Evolutionary conservation across 2,797 vertebrate species (phyloP), one percentile per base, ranked within the genome.

Genomic region (Enteromius treurensis): DNA sequence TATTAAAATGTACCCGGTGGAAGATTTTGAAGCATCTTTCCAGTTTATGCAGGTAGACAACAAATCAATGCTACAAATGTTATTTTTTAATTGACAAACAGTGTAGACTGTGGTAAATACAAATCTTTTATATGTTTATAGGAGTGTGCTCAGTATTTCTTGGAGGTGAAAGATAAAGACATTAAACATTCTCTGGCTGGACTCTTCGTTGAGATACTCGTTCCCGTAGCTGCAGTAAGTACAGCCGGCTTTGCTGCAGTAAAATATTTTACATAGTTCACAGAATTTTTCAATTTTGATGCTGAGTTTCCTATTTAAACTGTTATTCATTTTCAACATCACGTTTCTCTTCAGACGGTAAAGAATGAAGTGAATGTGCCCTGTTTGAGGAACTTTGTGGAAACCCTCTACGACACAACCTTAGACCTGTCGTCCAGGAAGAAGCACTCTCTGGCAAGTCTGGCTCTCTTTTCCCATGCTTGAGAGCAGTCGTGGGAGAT

Each of bases 321-420:
- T 74, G 55, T 64, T 2, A 49, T 64, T 68, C 45, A 29, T 17
- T 9, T n/a, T 45, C 26, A 23, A 42, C 17, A 47, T 64, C 19
- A 10, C 23, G 5, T 60, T 45, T 81, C 55, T 42, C 42, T 92
- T 62, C 91, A 99, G 98, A 95, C 96, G 86, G 98, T 99, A 89
- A 99, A 99, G 94, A 99, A 99, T 86, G 98, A 99, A 93, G 98
- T 99, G 88, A 99, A 99, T 64, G 98, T 99, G 58, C 98, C 98
- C 3, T 99, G 98, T 92, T 94, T 99, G 87, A 95, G 98, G 86
- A 99, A 98, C 91, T 99, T 99, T 76, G 98, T 99, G 51, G 98
- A 99, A 93, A 99, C 97, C 87, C 95, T 99, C 10, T 97, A 99
- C 84, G 98, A 99, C 84, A 98, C 96, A 86, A 99, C 98, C 0